phyloP scores from a whole-genome alignment of 2,113 vertebrate genomes.

The Coracopsis vasa region DNA sequence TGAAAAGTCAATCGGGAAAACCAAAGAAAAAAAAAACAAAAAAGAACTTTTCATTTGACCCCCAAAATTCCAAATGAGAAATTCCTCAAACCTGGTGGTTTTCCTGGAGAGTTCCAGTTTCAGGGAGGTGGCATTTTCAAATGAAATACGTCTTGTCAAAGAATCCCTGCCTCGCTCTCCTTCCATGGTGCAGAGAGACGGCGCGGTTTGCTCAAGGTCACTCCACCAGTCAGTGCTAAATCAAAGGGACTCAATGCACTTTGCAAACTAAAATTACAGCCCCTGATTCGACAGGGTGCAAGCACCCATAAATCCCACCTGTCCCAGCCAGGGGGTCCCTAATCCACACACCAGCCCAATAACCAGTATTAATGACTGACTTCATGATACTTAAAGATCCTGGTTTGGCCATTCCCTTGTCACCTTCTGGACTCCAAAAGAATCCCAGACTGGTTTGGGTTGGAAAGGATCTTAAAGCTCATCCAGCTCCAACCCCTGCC shows the following conservation, averaged over 20 bases:
- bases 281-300: neutral
- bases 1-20: neutral
- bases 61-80: neutral
- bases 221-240: constrained; percentile 46
- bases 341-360: neutral
- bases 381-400: neutral
- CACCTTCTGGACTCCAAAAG: neutral
- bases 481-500: neutral
- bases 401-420: neutral
- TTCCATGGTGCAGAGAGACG: neutral
- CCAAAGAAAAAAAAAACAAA: neutral
- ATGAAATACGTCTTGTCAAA: constrained; percentile 50
- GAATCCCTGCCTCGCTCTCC: neutral
- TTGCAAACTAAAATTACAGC: constrained; percentile 45
- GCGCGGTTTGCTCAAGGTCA: constrained; percentile 54
- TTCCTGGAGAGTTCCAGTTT: neutral
- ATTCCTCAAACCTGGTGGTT: neutral
- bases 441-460: neutral
- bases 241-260: constrained; percentile 40
- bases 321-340: constrained; percentile 1
- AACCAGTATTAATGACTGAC: neutral
- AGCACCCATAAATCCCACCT: constrained; percentile 17
- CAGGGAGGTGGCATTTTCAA: constrained; percentile 16
- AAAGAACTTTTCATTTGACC: neutral
- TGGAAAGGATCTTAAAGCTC: neutral